Evolutionary conservation across 2,888 invertebrate genomes (phyloP).

Genomic region (Andrena haemorrhoa): DNA sequence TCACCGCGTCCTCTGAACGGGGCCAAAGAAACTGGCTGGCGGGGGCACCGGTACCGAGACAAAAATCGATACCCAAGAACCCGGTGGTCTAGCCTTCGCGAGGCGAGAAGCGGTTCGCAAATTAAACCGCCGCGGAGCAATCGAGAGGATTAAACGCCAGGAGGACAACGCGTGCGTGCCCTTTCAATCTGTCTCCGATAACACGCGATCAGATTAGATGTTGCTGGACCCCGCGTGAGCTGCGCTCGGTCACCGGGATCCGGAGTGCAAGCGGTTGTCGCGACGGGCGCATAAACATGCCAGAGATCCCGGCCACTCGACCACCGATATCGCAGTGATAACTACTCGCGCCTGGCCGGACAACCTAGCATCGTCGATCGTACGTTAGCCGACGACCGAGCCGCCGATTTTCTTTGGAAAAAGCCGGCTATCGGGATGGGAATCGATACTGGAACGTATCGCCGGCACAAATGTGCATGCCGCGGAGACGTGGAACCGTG

Average conservation of each 20-base stretch:
- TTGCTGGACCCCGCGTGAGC: slow-evolving; percentile 9
- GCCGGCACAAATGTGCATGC: slow-evolving; percentile 19
- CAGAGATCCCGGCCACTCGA: too few species aligned
- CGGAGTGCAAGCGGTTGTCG: background rate
- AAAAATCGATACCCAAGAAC: slow-evolving; percentile 73
- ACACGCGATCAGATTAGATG: slow-evolving; percentile 41
- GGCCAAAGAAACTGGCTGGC: slow-evolving; percentile 53
- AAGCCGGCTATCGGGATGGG: slow-evolving; percentile 51
- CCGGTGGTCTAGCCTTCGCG: slow-evolving; percentile 63
- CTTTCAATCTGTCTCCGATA: slow-evolving; percentile 39
- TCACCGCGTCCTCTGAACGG: slow-evolving; percentile 31
- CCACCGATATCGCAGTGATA: slow-evolving; percentile 9
- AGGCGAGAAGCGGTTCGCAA: slow-evolving; percentile 67
- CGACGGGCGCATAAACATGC: slow-evolving; percentile 16
- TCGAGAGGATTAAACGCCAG: slow-evolving; percentile 45
- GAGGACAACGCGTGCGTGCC: slow-evolving; percentile 17
- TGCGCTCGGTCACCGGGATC: background rate
- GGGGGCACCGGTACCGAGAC: slow-evolving; percentile 68
- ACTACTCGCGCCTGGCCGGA: slow-evolving; percentile 26
- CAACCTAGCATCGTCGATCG: slow-evolving; percentile 34
- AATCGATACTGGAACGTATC: slow-evolving; percentile 60
- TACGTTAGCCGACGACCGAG: slow-evolving; percentile 14
- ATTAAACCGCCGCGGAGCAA: slow-evolving; percentile 68
- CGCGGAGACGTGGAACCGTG: slow-evolving; percentile 41
- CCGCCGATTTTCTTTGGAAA: slow-evolving; percentile 39